A percentile compares a stretch with the other conserved stretches of the same genome.
phyloP scores from a whole-genome alignment of 2,797 vertebrate species.

The Erethizon dorsatum region DNA sequence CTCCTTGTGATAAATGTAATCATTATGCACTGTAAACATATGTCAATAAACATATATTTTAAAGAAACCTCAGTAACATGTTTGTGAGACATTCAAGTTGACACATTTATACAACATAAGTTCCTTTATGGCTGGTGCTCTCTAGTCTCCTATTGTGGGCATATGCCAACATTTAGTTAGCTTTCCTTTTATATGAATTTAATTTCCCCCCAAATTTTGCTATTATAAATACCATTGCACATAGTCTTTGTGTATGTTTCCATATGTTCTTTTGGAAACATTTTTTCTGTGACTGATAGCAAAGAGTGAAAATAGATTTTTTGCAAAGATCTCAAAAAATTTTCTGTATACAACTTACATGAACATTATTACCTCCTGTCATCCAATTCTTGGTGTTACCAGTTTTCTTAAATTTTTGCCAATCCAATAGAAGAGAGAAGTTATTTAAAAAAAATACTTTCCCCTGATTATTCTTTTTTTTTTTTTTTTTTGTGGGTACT shows the following conservation, averaged over 20 bases:
- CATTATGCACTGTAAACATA: not conserved
- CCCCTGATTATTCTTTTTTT: not conserved
- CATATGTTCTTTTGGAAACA: not conserved
- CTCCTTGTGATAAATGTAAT: not conserved
- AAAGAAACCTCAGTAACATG: not conserved
- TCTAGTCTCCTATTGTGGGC: not conserved
- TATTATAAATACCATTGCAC: not conserved
- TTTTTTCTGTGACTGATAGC: not conserved
- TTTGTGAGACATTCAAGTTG: not conserved
- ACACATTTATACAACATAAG: no score
- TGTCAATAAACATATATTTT: not conserved
- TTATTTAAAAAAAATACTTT: constrained; percentile 22
- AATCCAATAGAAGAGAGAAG: not conserved
- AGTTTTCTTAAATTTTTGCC: not conserved
- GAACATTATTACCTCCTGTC: not conserved
- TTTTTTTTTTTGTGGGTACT: no score
- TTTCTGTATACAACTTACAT: not conserved
- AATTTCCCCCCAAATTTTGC: not conserved
- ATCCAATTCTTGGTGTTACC: not conserved
- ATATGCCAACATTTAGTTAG: not conserved
- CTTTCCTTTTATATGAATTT: not conserved
- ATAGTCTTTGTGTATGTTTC: not conserved
- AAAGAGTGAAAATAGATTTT: not conserved
- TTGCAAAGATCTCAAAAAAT: not conserved
- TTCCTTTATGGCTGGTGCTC: not conserved